A percentile compares a stretch with the other conserved stretches of the same genome.
phyloP scores from a whole-genome alignment of 2,113 vertebrate species.

The Paraplagusia blochii region DNA sequence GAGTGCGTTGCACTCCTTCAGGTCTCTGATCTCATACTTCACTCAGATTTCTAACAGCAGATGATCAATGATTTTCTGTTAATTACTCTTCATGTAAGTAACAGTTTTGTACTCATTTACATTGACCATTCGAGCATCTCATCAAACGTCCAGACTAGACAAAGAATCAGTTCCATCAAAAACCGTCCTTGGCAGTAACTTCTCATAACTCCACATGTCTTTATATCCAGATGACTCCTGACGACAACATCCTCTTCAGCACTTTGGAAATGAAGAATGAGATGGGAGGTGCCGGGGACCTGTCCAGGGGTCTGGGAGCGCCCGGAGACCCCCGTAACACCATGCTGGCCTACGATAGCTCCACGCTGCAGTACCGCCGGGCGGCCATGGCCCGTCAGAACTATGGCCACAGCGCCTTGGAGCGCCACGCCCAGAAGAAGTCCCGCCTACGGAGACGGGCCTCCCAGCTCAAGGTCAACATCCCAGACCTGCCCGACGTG shows the following conservation, averaged over 20 bases:
- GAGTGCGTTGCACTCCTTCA: slow-evolving; percentile 53
- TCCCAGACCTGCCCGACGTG: slow-evolving; percentile 98
- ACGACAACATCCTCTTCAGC: slow-evolving; percentile 96
- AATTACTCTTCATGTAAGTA: slow-evolving; percentile 51
- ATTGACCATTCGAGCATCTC: slow-evolving; percentile 63
- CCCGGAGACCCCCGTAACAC: slow-evolving; percentile 89
- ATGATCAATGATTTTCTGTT: slow-evolving; percentile 47
- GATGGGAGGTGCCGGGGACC: slow-evolving; percentile 92
- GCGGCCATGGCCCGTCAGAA: slow-evolving; percentile 92
- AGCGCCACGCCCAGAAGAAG: slow-evolving; percentile 97
- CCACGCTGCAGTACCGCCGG: slow-evolving; percentile 94
- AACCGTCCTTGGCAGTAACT: slow-evolving; percentile 44
- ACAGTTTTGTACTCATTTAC: slow-evolving; percentile 58
- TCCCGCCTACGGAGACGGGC: slow-evolving; percentile 94
- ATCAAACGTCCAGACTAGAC: slow-evolving; percentile 14
- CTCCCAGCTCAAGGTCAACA: slow-evolving; percentile 98
- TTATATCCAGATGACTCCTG: slow-evolving; percentile 88
- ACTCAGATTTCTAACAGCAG: slow-evolving; percentile 55
- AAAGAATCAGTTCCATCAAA: neutral
- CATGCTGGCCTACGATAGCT: slow-evolving; percentile 94
- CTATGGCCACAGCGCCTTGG: slow-evolving; percentile 94
- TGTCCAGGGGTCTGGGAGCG: slow-evolving; percentile 86
- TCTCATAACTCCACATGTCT: slow-evolving; percentile 61
- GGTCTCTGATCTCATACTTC: slow-evolving; percentile 63
- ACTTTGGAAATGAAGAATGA: slow-evolving; percentile 98